A percentile compares a stretch with the other conserved stretches of the same genome.
Conservation (phyloP, 2,888 invertebrate genomes). For the Nemotelus pantherinus region DNA sequence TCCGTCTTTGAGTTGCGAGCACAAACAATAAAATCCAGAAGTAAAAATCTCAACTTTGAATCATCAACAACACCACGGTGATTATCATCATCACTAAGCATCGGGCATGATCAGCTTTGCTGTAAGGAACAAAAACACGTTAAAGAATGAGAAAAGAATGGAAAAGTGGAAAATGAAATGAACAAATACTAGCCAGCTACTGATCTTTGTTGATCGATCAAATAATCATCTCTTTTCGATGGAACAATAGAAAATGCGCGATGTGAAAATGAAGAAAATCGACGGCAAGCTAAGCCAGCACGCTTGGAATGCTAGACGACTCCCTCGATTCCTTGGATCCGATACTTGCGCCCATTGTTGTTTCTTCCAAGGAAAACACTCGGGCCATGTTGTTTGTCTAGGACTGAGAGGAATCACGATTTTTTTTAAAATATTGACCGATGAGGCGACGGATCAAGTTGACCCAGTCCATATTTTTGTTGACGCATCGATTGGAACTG, state of each 20-base stretch:
- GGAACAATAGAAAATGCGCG: conserved; percentile 31
- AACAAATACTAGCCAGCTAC: conserved; percentile 34
- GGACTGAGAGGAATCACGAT: conserved; percentile 16
- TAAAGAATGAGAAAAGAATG: conserved; percentile 14
- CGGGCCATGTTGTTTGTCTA: conserved; percentile 23
- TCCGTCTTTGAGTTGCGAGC: neutral
- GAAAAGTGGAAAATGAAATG: conserved; percentile 39
- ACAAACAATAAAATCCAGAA: conserved; percentile 38
- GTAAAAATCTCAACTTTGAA: conserved; percentile 32
- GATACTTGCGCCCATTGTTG: neutral
- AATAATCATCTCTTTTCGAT: conserved; percentile 33
- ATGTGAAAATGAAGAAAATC: conserved; percentile 34
- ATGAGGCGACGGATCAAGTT: neutral
- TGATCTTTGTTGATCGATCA: conserved; percentile 43
- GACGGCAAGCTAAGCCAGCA: neutral
- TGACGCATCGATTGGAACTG: neutral
- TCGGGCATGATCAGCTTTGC: too few relatives aligned
- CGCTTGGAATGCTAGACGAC: neutral
- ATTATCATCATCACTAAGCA: too few relatives aligned
- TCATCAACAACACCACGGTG: neutral
- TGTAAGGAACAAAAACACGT: neutral
- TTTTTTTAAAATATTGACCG: conserved; percentile 22
- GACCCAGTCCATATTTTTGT: neutral
- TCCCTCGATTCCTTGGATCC: conserved; percentile 4
- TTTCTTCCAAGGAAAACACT: conserved; percentile 14